Percentiles rank a stretch among this genome's conserved stretches.
Evolutionary conservation across 2,888 invertebrate species (phyloP).

Genomic region (Pammene aurita): DNA sequence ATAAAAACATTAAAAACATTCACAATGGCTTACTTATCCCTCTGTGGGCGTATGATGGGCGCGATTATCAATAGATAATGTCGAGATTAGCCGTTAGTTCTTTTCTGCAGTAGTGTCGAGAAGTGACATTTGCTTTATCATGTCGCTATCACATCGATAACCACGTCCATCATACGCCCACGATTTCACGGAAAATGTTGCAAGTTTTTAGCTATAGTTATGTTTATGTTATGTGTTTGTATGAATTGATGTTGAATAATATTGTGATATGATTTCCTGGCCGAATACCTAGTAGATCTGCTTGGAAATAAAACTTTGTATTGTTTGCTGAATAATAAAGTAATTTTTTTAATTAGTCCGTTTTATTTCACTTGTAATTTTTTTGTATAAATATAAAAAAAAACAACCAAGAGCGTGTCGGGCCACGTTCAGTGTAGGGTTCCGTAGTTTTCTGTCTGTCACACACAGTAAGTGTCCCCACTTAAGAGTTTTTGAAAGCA

Average conservation of each 20-base stretch:
- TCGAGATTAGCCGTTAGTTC: too few species aligned
- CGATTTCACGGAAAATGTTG: not conserved
- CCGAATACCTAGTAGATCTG: constrained; percentile 10
- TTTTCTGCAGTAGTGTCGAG: too few species aligned
- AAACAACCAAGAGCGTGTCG: too few species aligned
- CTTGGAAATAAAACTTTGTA: constrained; percentile 15
- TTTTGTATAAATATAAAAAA: too few species aligned
- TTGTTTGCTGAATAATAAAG: constrained; percentile 39
- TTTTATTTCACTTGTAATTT: constrained; percentile 6
- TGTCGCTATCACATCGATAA: not conserved
- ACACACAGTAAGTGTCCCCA: too few species aligned
- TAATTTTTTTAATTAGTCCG: constrained; percentile 13
- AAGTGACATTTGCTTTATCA: not conserved
- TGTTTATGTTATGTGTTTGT: not conserved
- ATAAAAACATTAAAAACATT: too few species aligned
- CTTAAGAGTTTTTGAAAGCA: too few species aligned
- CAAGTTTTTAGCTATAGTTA: not conserved
- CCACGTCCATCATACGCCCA: not conserved
- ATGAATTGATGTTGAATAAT: not conserved
- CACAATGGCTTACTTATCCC: too few species aligned
- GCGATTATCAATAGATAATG: too few species aligned
- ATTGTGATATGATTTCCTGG: constrained; percentile 32
- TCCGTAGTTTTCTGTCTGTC: too few species aligned
- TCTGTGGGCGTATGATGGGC: too few species aligned
- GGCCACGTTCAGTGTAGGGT: too few species aligned